Conservation (phyloP, 2,797 vertebrate genomes). For the Labeo calbasu region DNA sequence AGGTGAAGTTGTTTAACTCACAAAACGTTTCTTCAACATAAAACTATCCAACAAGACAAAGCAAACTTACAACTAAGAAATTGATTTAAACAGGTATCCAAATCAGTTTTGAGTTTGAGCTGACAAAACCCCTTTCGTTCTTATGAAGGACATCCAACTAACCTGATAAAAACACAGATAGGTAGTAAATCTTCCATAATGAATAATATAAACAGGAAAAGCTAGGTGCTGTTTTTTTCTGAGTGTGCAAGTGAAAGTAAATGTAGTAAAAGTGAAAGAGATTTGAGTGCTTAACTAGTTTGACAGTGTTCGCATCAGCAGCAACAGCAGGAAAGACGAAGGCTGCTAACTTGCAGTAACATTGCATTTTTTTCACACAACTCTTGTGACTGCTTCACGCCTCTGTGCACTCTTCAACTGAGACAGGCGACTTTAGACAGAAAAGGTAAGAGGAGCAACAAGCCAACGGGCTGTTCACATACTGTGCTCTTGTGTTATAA, state of each 20-base stretch:
- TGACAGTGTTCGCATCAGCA: not conserved
- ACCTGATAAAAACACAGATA: not conserved
- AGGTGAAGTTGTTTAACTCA: not conserved
- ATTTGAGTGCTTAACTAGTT: not conserved
- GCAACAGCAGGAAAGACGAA: not conserved
- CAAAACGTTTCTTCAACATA: not conserved
- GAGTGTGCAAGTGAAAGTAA: not conserved
- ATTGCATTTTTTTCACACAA: not conserved
- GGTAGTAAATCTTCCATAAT: not conserved
- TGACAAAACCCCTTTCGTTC: not conserved
- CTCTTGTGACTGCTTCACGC: not conserved
- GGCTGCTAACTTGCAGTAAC: not conserved
- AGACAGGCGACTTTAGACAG: not conserved
- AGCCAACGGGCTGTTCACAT: not conserved
- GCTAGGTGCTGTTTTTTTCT: not conserved
- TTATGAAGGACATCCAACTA: not conserved
- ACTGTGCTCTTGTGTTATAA: not conserved
- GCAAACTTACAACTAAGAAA: not conserved
- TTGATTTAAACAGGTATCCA: not conserved
- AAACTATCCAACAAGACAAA: not conserved
- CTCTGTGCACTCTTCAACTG: not conserved
- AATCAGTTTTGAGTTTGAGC: not conserved
- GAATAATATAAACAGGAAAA: not conserved
- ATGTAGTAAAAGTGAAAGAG: constrained; percentile 26
- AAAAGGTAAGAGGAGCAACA: constrained; percentile 23